Conservation (phyloP, 2,797 vertebrate species). For the Sebastes elongatus region DNA sequence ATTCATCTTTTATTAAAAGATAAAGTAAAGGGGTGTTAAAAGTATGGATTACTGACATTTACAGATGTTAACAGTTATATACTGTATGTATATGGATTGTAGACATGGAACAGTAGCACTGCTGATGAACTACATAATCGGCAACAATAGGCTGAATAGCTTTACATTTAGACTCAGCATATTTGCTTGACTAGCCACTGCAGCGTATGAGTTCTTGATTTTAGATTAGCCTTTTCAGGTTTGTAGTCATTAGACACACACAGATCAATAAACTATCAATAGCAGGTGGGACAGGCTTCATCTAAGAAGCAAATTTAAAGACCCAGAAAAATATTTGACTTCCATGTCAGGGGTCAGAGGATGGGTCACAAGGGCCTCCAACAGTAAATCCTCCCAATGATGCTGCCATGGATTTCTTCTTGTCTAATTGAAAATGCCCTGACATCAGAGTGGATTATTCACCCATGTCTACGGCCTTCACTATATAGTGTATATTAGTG, state of each 20-base stretch:
- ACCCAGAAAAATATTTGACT: conserved; percentile 84
- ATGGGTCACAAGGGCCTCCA: conserved; percentile 77
- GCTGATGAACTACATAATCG: neutral
- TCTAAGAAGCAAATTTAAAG: conserved; percentile 83
- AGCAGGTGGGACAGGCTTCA: conserved; percentile 73
- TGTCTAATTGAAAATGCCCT: conserved; percentile 32
- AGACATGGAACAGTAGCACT: neutral
- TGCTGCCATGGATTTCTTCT: conserved; percentile 55
- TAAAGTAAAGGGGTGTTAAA: neutral
- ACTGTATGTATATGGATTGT: neutral
- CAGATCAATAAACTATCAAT: conserved; percentile 86
- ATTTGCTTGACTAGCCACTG: conserved; percentile 15
- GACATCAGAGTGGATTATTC: neutral
- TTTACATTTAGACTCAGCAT: neutral
- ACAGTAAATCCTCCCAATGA: conserved; percentile 75
- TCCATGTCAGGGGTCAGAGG: conserved; percentile 84
- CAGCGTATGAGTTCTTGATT: conserved; percentile 17
- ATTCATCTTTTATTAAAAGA: neutral
- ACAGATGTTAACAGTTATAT: neutral
- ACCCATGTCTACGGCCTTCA: neutral
- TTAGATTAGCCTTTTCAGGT: conserved; percentile 81
- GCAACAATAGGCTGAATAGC: neutral
- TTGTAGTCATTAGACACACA: conserved; percentile 83
- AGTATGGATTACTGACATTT: neutral
- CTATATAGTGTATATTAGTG: neutral